Base-by-base conservation (phyloP, 2,888 invertebrate genomes). In the Atherix ibis region DNA sequence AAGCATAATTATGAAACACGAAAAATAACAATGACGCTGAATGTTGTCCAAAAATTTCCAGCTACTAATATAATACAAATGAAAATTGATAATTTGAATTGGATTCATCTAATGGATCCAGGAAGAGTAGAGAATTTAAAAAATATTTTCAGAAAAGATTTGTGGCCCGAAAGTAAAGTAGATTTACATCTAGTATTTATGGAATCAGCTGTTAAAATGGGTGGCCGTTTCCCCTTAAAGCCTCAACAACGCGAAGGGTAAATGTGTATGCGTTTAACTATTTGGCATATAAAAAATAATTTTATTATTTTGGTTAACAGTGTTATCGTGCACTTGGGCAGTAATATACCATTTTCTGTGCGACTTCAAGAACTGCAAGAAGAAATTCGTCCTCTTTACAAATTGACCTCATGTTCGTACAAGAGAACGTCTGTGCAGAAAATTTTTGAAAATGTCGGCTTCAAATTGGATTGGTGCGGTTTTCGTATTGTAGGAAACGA, bases 31-130 rank as follows among this genome's bases (percentile, higher is more conserved):
- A 53, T 84, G 6, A 66, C 71, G 1, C 63, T 85, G 36, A 68
- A 68, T 34, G 68, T 87, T 10, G 63, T 66, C 3, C 68, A 73
- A 12, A 82, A 80, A 49, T 71, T 70, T 43, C 69, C 75, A 41
- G 75, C 82, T 0, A 71, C 70, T 27, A 75, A 78, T 51, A 76
- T 87, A 48, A 76, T 88, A 4, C 80, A 85, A 52, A 63, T 91
- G 49, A 89, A 89, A 62, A 83, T 91, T 31, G 81, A 87, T 54
- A 89, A 89, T 58, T 62, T 88, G 16, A 87, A 89, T 51, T 82
- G 88, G 34, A 84, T 87, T 43, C 87, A 91, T 51, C 66, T 89
- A 50, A 76, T 89, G 52, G 78, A 84, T 56, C 69, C 71, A 12
- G 70, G 59, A 43, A 67, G 78, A 37, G 77, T 83, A 62, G 74